Conservation (phyloP, 2,888 invertebrate species). For the Pegoplata infirma region DNA sequence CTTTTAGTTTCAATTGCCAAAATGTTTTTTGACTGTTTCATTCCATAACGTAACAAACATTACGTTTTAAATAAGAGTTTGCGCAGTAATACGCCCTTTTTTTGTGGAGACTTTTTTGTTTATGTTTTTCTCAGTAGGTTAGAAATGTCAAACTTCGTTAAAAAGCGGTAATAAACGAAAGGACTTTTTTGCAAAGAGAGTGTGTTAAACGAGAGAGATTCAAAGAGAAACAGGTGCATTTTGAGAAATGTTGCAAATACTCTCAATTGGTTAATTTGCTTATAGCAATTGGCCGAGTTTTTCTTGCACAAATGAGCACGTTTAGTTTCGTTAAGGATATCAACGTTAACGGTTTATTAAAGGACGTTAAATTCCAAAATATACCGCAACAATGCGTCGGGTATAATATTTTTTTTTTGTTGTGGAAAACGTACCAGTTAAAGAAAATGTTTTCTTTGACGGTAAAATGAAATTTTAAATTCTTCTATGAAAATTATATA, state of each 20-base stretch:
- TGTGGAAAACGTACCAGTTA: constrained; percentile 26
- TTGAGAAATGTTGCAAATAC: background rate
- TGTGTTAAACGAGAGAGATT: background rate
- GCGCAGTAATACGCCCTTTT: constrained; percentile 50
- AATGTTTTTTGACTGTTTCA: background rate
- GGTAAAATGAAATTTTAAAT: constrained; percentile 6
- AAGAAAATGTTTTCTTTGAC: background rate
- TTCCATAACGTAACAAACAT: background rate
- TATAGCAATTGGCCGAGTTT: constrained; percentile 65
- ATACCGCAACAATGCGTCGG: constrained; percentile 49
- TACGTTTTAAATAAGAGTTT: background rate
- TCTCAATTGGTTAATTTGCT: constrained; percentile 43
- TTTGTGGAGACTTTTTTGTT: constrained; percentile 51
- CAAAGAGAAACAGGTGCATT: too few species aligned
- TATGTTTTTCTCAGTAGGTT: constrained; percentile 52
- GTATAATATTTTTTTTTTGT: constrained; percentile 38
- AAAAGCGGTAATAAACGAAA: constrained; percentile 48
- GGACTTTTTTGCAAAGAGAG: background rate
- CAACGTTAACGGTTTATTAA: constrained; percentile 65
- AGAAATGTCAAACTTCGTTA: constrained; percentile 62
- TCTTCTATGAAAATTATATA: constrained; percentile 8
- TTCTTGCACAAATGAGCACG: constrained; percentile 64
- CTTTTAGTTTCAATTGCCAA: constrained; percentile 17
- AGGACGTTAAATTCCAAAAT: constrained; percentile 34
- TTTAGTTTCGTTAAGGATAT: constrained; percentile 68